Conservation (phyloP, 2,113 vertebrate genomes). For the Eidolon helvum region DNA sequence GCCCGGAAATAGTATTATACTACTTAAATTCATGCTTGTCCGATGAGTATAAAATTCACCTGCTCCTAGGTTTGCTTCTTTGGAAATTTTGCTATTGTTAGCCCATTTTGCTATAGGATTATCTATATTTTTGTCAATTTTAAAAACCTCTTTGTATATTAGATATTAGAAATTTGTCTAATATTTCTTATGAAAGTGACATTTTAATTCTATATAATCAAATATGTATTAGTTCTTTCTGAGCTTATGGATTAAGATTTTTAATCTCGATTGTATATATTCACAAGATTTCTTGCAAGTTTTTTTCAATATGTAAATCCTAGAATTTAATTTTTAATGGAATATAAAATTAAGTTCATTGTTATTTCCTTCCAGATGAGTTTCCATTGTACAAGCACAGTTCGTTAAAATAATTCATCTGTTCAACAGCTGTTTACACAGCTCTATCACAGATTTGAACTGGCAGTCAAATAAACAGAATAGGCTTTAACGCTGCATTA, state of each 20-base stretch:
- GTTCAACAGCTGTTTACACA: background rate
- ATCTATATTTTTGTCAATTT: background rate
- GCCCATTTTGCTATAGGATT: background rate
- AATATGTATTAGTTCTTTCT: background rate
- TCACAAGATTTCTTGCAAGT: constrained; percentile 18
- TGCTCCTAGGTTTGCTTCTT: background rate
- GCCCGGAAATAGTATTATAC: background rate
- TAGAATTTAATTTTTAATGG: constrained; percentile 21
- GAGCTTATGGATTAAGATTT: background rate
- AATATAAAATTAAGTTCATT: background rate
- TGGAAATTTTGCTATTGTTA: constrained; percentile 27
- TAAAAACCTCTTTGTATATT: background rate
- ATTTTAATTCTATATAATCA: background rate
- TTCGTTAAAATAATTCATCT: constrained; percentile 22
- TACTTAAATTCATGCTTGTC: background rate
- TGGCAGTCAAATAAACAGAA: background rate
- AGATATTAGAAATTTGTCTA: background rate
- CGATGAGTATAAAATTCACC: background rate
- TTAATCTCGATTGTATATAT: background rate
- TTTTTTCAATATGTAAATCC: background rate
- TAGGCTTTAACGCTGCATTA: background rate
- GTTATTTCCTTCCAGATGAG: background rate
- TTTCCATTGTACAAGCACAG: background rate
- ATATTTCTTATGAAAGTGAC: background rate
- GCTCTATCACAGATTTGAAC: background rate